These are phyloP conservation scores for Calephelis virginiensis DNA, from an alignment of 1,140 invertebrate genomes.

Conservation along the genomic window DNA sequence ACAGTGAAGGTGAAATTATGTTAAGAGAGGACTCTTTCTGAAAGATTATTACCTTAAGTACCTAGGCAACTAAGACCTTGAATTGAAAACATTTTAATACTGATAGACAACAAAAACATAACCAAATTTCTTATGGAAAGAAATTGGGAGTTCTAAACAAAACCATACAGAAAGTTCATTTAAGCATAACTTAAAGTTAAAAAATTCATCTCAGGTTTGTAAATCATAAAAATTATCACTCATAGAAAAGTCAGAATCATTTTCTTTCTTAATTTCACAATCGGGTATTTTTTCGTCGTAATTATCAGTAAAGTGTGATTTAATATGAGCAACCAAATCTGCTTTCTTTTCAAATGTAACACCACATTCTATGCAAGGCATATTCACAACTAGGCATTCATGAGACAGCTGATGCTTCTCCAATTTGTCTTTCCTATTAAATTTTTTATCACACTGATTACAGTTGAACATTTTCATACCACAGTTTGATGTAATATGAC, in stretches of 20 bases:
- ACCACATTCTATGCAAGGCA: slow-evolving; percentile 79
- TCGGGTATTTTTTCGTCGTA: slow-evolving; percentile 62
- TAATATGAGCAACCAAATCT: slow-evolving; percentile 78
- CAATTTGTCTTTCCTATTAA: slow-evolving; percentile 83
- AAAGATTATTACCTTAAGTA: too few relatives aligned
- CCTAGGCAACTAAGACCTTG: too few relatives aligned
- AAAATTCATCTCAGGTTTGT: slow-evolving; percentile 50
- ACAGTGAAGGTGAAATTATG: too few relatives aligned
- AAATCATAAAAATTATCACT: slow-evolving; percentile 69
- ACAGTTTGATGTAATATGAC: slow-evolving; percentile 81
- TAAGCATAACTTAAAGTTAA: slow-evolving; percentile 12
- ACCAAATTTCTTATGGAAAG: not conserved
- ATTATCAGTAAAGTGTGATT: slow-evolving; percentile 77
- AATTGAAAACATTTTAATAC: slow-evolving; percentile 8
- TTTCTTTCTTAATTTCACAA: slow-evolving; percentile 63
- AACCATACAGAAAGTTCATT: slow-evolving; percentile 1
- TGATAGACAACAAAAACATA: slow-evolving; percentile 6
- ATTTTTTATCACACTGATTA: slow-evolving; percentile 81
- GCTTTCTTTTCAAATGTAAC: slow-evolving; percentile 78
- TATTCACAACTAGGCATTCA: slow-evolving; percentile 76
- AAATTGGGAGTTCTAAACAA: slow-evolving; percentile 5
- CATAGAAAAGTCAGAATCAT: slow-evolving; percentile 51
- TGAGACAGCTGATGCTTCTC: slow-evolving; percentile 82
- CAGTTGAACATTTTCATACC: slow-evolving; percentile 82
- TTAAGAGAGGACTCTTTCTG: too few relatives aligned